These are phyloP conservation scores for Jacana jacana DNA, from an alignment of 2,113 vertebrate genomes.

Conservation along the genomic window DNA sequence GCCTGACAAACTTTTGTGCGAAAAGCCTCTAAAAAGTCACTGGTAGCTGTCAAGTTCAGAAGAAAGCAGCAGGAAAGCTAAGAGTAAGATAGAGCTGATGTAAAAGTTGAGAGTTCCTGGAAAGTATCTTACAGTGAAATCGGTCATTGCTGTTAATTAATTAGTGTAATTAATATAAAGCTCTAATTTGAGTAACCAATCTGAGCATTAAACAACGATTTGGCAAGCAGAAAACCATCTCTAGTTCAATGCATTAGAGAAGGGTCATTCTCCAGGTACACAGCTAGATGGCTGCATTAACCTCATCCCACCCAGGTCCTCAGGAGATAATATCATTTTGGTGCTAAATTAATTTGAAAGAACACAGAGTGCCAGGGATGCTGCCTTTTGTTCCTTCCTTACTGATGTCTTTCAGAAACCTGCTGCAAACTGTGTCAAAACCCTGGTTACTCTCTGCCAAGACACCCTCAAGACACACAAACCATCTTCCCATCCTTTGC, in stretches of 20 bases:
- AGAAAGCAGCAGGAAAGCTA: neutral
- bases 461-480: neutral
- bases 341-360: neutral
- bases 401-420: rapidly evolving
- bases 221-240: neutral
- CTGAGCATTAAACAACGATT: neutral
- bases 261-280: neutral
- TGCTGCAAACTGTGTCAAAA: neutral
- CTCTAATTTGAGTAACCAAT: neutral
- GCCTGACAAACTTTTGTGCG: neutral
- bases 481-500: neutral
- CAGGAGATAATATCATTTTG: neutral
- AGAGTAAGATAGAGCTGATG: neutral
- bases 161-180: neutral
- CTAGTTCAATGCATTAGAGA: neutral
- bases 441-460: neutral
- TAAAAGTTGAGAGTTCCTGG: neutral
- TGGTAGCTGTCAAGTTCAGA: neutral
- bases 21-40: neutral
- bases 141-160: neutral
- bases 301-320: neutral
- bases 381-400: neutral
- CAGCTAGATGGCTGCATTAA: neutral
- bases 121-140: neutral
- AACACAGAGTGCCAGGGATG: neutral